Base-by-base conservation (phyloP, 1,140 invertebrate genomes). In the Trigoniulus corallinus region DNA sequence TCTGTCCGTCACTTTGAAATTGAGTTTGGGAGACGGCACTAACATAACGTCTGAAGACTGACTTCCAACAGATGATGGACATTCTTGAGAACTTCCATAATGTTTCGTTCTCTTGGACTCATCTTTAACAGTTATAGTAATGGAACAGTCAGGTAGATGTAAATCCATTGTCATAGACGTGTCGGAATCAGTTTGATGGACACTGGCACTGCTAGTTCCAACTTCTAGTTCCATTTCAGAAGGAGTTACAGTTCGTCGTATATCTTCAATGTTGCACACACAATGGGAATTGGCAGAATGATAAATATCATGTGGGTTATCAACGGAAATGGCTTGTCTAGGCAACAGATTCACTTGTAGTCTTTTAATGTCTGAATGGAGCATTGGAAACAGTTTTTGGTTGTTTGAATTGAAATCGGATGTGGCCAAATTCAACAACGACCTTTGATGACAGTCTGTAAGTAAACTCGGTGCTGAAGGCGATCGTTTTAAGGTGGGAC, bases 161-260 rank as follows among this genome's bases (percentile, higher is more conserved):
- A 82, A 60, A 61, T 84, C 80, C 68, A 84, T 69, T 3, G 78
- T 78, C 72, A 83, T 76, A 0, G 81, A 80, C 22, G 69, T 77
- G 64, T 77, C 79, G 54, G 73, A 80, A 37, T 70, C 77, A 57
- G 67, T 72, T 55, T 71, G 71, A 42, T 65, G 75, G 66, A 54
- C 68, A 63, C 7, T n/a, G 29, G 29, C 29, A 15, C 15, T 34
- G 15, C 7, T 15, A 15, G 7, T 34, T 34, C 29, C 29, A 15
- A 15, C 15, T 34, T 7, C 7, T 7, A 15, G 15, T 7, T 7
- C 29, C 29, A 34, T 34, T 15, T 7, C 15, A 34, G 7, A 7
- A 15, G 7, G 7, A 34, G 7, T 7, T 7, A 34, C 29, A 34
- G 15, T 34, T n/a, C n/a, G n/a, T n/a, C 12, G 42, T 7, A 21